Evolutionary conservation across 2,113 vertebrate genomes (phyloP).

Genomic region (Grus americana): DNA sequence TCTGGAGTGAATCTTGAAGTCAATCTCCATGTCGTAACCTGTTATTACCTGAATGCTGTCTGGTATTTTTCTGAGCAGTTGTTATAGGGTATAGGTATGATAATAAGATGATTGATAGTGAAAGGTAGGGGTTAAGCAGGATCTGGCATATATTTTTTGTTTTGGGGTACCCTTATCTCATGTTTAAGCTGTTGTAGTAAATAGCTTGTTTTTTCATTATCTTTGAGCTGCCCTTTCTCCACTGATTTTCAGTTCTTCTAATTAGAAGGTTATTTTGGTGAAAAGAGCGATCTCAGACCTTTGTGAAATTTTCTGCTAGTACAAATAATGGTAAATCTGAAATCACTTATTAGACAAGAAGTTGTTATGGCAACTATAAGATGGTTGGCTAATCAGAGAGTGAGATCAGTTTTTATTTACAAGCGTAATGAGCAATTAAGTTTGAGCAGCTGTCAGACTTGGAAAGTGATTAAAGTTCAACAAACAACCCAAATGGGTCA

Average conservation of each 20-base stretch:
- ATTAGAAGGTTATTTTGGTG: slow-evolving; percentile 59
- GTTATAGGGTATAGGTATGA: neutral
- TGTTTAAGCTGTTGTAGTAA: slow-evolving; percentile 44
- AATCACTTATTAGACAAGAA: slow-evolving; percentile 64
- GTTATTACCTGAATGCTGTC: neutral
- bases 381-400: slow-evolving; percentile 61
- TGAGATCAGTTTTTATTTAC: slow-evolving; percentile 73
- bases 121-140: neutral
- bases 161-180: slow-evolving; percentile 6
- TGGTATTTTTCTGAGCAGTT: neutral
- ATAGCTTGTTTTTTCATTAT: slow-evolving; percentile 53
- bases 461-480: slow-evolving; percentile 66
- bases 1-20: neutral
- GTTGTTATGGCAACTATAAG: slow-evolving; percentile 66
- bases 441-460: slow-evolving; percentile 70
- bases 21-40: fast-evolving
- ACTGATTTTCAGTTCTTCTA: slow-evolving; percentile 2
- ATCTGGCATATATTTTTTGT: neutral
- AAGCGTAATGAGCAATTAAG: slow-evolving; percentile 66
- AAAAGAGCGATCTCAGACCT: slow-evolving; percentile 54
- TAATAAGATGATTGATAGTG: neutral
- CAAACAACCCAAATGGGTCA: slow-evolving; percentile 63
- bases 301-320: slow-evolving; percentile 54
- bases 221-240: slow-evolving; percentile 53
- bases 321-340: slow-evolving; percentile 64